phyloP scores from a whole-genome alignment of 2,888 invertebrate species.

The Hemithea aestivaria region DNA sequence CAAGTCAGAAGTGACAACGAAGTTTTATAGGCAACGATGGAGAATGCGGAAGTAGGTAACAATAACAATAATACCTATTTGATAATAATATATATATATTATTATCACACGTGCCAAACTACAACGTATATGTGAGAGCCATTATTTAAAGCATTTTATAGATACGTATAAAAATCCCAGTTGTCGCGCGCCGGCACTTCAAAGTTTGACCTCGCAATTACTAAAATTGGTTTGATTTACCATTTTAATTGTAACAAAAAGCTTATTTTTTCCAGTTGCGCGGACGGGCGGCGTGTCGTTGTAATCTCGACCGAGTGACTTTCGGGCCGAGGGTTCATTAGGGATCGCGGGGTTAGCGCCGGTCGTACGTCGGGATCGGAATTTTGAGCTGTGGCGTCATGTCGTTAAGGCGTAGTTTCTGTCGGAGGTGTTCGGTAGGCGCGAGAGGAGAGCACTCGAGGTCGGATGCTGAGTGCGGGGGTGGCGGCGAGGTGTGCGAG shows the following conservation, averaged over 20 bases:
- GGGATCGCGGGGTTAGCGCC: conserved; percentile 56
- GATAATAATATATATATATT: too few relatives aligned
- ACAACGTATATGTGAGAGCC: conserved; percentile 37
- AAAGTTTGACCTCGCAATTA: conserved; percentile 77
- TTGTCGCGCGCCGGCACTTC: conserved; percentile 58
- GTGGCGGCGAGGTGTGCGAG: conserved; percentile 50
- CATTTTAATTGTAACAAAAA: conserved; percentile 79
- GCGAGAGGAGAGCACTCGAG: conserved; percentile 78
- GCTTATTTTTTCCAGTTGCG: conserved; percentile 71
- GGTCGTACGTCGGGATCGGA: conserved; percentile 44
- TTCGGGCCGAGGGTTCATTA: conserved; percentile 71
- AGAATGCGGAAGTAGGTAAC: conserved; percentile 8
- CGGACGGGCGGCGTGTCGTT: conserved; percentile 56
- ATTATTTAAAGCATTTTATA: conserved; percentile 57
- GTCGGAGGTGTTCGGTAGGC: conserved; percentile 74
- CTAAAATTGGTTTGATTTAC: conserved; percentile 79
- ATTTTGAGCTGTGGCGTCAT: conserved; percentile 73
- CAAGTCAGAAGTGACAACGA: conserved; percentile 13
- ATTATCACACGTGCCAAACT: conserved; percentile 35
- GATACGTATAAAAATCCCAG: conserved; percentile 57
- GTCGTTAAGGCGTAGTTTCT: conserved; percentile 74
- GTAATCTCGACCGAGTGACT: conserved; percentile 77
- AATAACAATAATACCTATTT: conserved; percentile 11
- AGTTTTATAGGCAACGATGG: conserved; percentile 3
- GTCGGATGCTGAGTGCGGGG: conserved; percentile 76